Percentiles rank a stretch among this genome's conserved stretches.
These are phyloP conservation scores for Macrosiphum euphorbiae DNA, from an alignment of 2,888 invertebrate genomes.

Conservation along the genomic window DNA sequence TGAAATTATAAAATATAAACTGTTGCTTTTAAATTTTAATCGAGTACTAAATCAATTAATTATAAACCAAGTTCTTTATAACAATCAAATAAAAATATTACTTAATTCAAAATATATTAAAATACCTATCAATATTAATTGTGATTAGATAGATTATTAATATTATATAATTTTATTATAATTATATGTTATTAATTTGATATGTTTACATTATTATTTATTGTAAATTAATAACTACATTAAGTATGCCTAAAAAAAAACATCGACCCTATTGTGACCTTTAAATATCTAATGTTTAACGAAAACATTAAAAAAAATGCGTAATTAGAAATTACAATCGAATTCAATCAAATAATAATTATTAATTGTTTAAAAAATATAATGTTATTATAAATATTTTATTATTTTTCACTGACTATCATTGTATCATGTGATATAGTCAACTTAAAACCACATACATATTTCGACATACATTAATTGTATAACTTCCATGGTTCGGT, in stretches of 20 bases:
- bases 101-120: too few species aligned
- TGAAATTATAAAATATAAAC: neutral
- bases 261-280: neutral
- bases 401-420: neutral
- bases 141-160: too few species aligned
- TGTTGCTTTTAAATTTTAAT: neutral
- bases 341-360: neutral
- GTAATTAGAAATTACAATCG: constrained; percentile 12
- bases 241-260: neutral
- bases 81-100: neutral
- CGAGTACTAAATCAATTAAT: neutral
- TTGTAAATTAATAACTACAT: neutral
- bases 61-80: neutral
- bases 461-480: constrained; percentile 47
- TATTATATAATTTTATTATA: too few species aligned
- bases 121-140: too few species aligned
- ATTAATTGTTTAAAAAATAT: neutral
- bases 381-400: neutral
- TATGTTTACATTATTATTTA: neutral
- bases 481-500: constrained; percentile 47
- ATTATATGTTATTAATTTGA: neutral
- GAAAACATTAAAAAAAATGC: neutral
- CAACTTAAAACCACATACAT: constrained; percentile 5
- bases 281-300: neutral
- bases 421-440: neutral